These are phyloP conservation scores for Masnerella sp. DNA, from an alignment of 2,888 invertebrate genomes.

Conservation along the genomic window DNA sequence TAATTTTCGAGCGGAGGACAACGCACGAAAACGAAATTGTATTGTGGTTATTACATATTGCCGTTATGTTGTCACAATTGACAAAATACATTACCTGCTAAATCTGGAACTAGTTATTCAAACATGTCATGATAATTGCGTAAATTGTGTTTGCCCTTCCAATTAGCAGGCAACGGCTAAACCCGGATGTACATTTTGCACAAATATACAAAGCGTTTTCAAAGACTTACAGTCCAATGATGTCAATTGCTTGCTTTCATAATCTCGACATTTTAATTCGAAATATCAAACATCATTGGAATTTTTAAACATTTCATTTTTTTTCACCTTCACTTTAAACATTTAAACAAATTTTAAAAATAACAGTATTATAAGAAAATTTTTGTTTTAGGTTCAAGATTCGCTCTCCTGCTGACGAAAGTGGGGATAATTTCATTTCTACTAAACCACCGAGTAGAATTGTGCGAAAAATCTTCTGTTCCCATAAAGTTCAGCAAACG, in stretches of 20 bases:
- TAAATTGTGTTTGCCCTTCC: conserved; percentile 34
- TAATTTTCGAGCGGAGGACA: too few relatives aligned
- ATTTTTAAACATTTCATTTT: too few relatives aligned
- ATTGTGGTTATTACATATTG: conserved; percentile 24
- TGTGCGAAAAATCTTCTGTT: conserved; percentile 68
- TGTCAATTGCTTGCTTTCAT: too few relatives aligned
- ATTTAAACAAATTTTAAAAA: too few relatives aligned
- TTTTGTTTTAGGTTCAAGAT: conserved; percentile 78
- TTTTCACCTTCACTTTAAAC: too few relatives aligned
- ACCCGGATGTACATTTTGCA: conserved; percentile 18
- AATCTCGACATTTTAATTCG: too few relatives aligned
- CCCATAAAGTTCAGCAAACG: conserved; percentile 73
- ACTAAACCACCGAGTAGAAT: conserved; percentile 70
- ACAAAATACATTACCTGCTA: conserved; percentile 46
- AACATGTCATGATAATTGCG: conserved; percentile 46
- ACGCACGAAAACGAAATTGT: conserved; percentile 22
- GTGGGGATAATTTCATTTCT: conserved; percentile 79
- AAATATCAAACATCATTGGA: too few relatives aligned
- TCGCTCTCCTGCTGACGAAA: conserved; percentile 80
- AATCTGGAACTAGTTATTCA: conserved; percentile 35
- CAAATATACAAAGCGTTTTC: too few relatives aligned
- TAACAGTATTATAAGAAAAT: conserved; percentile 2
- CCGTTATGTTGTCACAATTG: conserved; percentile 28
- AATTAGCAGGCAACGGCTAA: conserved; percentile 19
- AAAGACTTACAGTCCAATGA: too few relatives aligned